Evolutionary conservation across 2,113 vertebrate species (phyloP).

Genomic region (Ctenomys sociabilis): DNA sequence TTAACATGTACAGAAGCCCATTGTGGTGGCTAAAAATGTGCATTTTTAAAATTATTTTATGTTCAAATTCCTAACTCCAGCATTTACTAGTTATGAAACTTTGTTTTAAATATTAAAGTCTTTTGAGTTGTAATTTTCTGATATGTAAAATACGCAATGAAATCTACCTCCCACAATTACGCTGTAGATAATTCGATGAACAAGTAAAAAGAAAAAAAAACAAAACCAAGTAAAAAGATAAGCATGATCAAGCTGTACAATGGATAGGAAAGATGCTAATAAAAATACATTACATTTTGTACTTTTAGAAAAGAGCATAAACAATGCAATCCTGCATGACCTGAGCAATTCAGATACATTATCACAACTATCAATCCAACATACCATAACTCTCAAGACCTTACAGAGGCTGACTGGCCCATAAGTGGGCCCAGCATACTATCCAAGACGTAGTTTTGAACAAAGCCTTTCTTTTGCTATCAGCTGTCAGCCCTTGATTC

Average conservation of each 20-base stretch:
- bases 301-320: background rate
- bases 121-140: background rate
- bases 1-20: background rate
- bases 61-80: constrained; percentile 30
- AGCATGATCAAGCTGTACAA: background rate
- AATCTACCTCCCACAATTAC: background rate
- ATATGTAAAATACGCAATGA: background rate
- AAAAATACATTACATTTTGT: background rate
- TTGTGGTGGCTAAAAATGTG: background rate
- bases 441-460: background rate
- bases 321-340: background rate
- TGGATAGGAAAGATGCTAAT: background rate
- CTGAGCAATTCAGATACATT: constrained; percentile 4
- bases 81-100: background rate
- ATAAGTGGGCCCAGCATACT: background rate
- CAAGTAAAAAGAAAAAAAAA: background rate
- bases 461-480: background rate
- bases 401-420: background rate
- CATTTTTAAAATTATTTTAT: background rate
- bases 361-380: background rate
- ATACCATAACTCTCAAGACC: background rate
- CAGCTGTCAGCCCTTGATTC: background rate
- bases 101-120: background rate
- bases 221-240: background rate
- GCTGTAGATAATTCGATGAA: constrained; percentile 46